A percentile compares a stretch with the other conserved stretches of the same genome.
phyloP scores from a whole-genome alignment of 1,140 invertebrate species.

The Magallana ariakensis region DNA sequence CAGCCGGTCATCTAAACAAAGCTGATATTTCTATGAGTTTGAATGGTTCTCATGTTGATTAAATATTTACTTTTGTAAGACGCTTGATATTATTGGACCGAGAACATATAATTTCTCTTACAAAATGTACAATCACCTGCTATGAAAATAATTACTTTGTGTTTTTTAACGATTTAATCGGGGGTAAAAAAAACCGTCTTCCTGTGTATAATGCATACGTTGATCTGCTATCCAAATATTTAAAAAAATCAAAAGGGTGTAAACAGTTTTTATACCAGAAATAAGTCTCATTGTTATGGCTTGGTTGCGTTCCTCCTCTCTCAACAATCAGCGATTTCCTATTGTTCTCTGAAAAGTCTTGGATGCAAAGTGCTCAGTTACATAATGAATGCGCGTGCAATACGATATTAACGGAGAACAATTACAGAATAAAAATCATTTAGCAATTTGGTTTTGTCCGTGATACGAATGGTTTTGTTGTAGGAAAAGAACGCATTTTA shows the following conservation, averaged over 20 bases:
- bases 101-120: not conserved
- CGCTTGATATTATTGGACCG: too few species aligned
- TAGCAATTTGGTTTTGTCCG: not conserved
- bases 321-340: not conserved
- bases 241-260: conserved; percentile 20
- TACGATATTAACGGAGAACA: not conserved
- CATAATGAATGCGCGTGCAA: conserved; percentile 12
- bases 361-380: conserved; percentile 10
- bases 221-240: not conserved
- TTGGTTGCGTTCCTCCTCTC: not conserved
- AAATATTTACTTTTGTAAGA: too few species aligned
- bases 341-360: not conserved
- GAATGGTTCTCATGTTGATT: too few species aligned
- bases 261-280: not conserved
- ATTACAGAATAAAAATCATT: not conserved
- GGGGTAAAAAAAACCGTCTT: not conserved
- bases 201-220: not conserved
- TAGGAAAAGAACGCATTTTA: not conserved
- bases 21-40: too few species aligned
- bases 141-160: too few species aligned
- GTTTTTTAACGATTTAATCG: too few species aligned
- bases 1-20: too few species aligned
- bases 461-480: not conserved
- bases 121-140: not conserved
- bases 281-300: not conserved